phyloP scores from a whole-genome alignment of 30 jellyfish, hydroid and myxozoan species.

The Turritopsis rubra region DNA sequence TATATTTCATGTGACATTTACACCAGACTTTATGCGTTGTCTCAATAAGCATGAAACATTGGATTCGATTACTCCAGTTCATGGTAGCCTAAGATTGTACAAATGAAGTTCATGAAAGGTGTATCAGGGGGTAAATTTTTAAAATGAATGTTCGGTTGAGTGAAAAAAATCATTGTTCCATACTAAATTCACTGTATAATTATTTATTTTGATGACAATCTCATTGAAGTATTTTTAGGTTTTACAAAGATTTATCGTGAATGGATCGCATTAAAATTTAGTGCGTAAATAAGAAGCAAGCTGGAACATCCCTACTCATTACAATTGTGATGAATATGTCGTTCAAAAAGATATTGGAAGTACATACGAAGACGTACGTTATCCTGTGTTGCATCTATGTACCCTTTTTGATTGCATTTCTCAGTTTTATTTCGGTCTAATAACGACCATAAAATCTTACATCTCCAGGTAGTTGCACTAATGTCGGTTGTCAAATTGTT shows the following conservation, averaged over 20 bases:
- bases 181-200: too few species aligned
- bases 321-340: too few species aligned
- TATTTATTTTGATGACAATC: too few species aligned
- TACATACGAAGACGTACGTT: too few species aligned
- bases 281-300: too few species aligned
- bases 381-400: neutral
- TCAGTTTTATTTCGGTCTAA: neutral
- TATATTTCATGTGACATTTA: constrained; percentile 49
- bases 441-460: neutral
- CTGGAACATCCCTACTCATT: neutral
- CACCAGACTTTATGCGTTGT: constrained; percentile 48
- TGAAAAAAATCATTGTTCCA: too few species aligned
- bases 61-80: constrained; percentile 55
- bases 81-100: constrained; percentile 39
- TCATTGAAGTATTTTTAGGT: too few species aligned
- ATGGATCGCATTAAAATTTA: too few species aligned
- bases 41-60: constrained; percentile 49
- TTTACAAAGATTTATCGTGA: too few species aligned
- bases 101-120: neutral
- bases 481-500: neutral
- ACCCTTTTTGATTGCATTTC: neutral
- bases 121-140: too few species aligned
- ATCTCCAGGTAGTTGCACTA: neutral
- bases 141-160: too few species aligned
- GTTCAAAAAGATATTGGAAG: too few species aligned